phyloP scores from a whole-genome alignment of 2,113 vertebrate species.

The Esox niger region DNA sequence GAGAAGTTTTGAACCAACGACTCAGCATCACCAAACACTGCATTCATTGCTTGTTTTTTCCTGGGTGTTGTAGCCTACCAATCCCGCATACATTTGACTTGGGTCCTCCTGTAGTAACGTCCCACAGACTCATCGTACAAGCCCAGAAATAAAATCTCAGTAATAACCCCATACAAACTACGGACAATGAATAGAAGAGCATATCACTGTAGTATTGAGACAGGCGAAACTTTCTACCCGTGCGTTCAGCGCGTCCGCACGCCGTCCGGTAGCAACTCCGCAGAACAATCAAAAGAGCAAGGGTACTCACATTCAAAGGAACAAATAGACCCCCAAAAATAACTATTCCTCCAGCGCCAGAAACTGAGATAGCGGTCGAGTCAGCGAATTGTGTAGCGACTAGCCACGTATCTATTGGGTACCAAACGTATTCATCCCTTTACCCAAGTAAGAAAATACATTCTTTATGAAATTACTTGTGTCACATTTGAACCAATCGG shows the following conservation, averaged over 20 bases:
- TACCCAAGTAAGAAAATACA: constrained; percentile 71
- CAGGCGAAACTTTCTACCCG: not conserved
- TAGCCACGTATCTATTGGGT: constrained; percentile 55
- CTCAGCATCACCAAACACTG: too few species aligned
- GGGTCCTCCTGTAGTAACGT: too few species aligned
- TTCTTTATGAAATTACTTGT: constrained; percentile 71
- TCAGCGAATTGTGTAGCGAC: not conserved
- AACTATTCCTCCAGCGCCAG: not conserved
- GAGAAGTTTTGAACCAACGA: too few species aligned
- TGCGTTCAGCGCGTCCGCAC: not conserved
- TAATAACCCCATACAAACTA: too few species aligned
- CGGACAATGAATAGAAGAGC: too few species aligned
- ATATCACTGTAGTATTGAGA: not conserved
- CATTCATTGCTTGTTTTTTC: too few species aligned
- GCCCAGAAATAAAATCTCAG: too few species aligned
- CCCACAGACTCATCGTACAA: too few species aligned
- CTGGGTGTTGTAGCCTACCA: too few species aligned
- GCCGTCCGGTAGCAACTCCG: not conserved
- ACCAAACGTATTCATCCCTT: constrained; percentile 59
- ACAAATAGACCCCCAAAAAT: not conserved
- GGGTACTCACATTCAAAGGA: not conserved
- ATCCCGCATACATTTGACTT: too few species aligned
- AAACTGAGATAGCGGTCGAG: not conserved
- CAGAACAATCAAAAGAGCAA: not conserved
- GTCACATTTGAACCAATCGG: constrained; percentile 59